phyloP scores from a whole-genome alignment of 2,113 vertebrate species.

The Noctilio leporinus region DNA sequence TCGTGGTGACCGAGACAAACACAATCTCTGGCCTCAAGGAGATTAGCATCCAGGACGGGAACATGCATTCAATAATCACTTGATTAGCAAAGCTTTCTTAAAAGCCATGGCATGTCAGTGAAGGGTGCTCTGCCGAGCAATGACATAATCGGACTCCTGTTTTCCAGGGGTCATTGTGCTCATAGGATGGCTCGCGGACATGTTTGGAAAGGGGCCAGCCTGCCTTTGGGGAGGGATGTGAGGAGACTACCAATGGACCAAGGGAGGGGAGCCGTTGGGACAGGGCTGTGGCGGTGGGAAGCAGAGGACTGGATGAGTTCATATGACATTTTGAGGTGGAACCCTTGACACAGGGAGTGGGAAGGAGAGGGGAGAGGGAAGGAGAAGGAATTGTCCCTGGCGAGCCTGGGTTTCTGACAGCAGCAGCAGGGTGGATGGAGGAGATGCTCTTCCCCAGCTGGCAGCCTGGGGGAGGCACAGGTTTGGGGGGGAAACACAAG shows the following conservation, averaged over 20 bases:
- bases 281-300: background rate
- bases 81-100: background rate
- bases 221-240: background rate
- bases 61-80: background rate
- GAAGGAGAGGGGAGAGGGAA: background rate
- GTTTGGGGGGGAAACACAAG: background rate
- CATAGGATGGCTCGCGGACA: background rate
- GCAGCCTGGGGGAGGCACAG: background rate
- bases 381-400: background rate
- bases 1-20: background rate
- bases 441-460: background rate
- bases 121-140: background rate
- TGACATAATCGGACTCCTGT: slow-evolving; percentile 47
- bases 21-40: background rate
- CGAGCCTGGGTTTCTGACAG: background rate
- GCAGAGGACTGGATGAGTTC: slow-evolving; percentile 13
- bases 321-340: background rate
- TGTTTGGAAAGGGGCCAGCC: slow-evolving; percentile 43
- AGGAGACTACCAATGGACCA: slow-evolving; percentile 39
- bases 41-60: background rate
- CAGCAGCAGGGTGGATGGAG: background rate
- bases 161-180: slow-evolving; percentile 28
- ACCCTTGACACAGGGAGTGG: background rate
- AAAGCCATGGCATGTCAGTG: background rate
- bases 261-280: background rate